Percentiles rank a stretch among this genome's conserved stretches.
Conservation (phyloP, 2,797 vertebrate genomes). For the Sebastes goodei region DNA sequence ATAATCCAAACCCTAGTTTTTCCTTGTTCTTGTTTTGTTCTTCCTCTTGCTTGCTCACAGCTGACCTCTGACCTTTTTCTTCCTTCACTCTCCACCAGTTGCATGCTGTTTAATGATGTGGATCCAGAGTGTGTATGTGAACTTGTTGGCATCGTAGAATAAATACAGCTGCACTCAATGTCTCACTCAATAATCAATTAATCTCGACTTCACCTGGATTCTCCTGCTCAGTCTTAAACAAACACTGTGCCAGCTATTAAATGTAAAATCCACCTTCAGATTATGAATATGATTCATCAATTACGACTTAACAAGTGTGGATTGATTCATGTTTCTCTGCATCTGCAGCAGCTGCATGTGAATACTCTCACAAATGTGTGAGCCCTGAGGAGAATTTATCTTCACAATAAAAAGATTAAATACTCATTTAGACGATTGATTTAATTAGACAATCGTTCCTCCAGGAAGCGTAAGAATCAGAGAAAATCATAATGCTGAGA, state of each 20-base stretch:
- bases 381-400: not conserved
- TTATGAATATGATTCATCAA: not conserved
- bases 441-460: not conserved
- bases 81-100: not conserved
- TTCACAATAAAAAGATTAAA: not conserved
- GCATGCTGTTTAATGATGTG: not conserved
- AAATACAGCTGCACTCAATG: conserved; percentile 3
- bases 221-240: not conserved
- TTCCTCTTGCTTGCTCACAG: not conserved
- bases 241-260: not conserved
- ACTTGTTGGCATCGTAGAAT: not conserved
- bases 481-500: not conserved
- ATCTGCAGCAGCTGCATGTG: not conserved
- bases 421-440: not conserved
- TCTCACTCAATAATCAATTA: not conserved
- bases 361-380: not conserved
- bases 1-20: too few relatives aligned
- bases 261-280: not conserved
- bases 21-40: not conserved
- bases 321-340: not conserved
- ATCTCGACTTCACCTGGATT: not conserved
- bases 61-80: not conserved
- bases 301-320: not conserved
- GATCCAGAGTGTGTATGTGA: not conserved
- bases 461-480: not conserved